Evolutionary conservation across 2,888 invertebrate species (phyloP).

Genomic region (Hypselothyrea guttata): DNA sequence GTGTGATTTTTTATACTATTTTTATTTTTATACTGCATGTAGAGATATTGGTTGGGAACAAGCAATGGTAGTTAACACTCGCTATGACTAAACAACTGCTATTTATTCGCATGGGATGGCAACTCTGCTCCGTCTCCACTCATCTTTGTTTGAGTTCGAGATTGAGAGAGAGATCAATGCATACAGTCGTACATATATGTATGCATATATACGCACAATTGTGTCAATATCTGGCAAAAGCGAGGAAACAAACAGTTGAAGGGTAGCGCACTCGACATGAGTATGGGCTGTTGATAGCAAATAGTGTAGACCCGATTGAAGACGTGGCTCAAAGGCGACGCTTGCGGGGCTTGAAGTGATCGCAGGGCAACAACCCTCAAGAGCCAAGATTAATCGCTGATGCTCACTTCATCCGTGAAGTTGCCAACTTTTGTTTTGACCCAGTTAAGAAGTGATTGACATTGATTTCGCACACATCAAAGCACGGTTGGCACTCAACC

Average conservation of each 20-base stretch:
- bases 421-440: constrained; percentile 12
- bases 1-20: constrained; percentile 5
- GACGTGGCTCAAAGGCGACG: constrained; percentile 5
- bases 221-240: too few species aligned
- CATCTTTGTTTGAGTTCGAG: too few species aligned
- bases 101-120: constrained; percentile 5
- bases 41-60: too few species aligned
- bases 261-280: background rate
- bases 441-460: constrained; percentile 17
- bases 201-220: too few species aligned
- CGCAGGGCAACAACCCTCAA: constrained; percentile 32
- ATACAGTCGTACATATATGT: too few species aligned
- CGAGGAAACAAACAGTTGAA: background rate
- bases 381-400: constrained; percentile 9
- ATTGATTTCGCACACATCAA: background rate
- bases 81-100: too few species aligned
- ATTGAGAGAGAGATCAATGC: too few species aligned
- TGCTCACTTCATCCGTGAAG: background rate
- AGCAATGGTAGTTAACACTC: too few species aligned
- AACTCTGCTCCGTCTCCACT: constrained; percentile 18
- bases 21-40: too few species aligned
- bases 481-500: background rate
- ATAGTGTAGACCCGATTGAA: background rate
- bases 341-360: background rate
- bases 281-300: constrained; percentile 11